Base-by-base conservation (phyloP, 2,888 invertebrate species). In the Lasioglossum pauxillum region DNA sequence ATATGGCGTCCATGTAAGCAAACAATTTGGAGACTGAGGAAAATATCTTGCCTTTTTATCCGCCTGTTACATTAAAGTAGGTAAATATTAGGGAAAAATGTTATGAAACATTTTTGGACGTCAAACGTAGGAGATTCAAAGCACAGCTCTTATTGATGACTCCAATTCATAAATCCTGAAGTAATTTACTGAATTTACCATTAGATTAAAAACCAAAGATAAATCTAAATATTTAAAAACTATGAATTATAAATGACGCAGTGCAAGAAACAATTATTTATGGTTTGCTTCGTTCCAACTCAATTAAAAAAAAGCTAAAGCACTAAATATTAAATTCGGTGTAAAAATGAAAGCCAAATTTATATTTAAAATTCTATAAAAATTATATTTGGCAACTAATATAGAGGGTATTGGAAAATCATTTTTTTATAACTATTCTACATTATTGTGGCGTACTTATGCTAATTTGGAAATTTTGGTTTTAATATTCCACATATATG, bases 41-140 rank as follows among this genome's bases (percentile, higher is more conserved):
- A 92, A 92, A 92, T 93, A 93, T 93, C 91, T 93, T 94, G 94
- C 93, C 93, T 94, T 94, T 93, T 88, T 90, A 92, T 89, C 82
- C 82, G 87, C 85, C 83, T 86, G 69, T 86, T 90, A 78, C 76
- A 80, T 84, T 72, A 78, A 82, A 72, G 82, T 89, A 89, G 83
- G 44, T 80, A 90, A 44, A 80, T 82, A 46, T 69, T 67, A 31
- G 44, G 72, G 57, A 41, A 77, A 75, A 78, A 74, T 82, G 81
- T 85, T 85, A 71, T 75, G 77, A 67, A 74, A 75, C 86, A 82
- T 72, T 87, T 90, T 75, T 76, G 67, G 64, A 75, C 60, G 49
- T 84, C 76, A 78, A 46, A 57, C 44, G 31, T 10, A 23, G 49
- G n/a, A 73, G 72, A 79, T 67, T 71, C 23, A 46, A 71, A 85